These are phyloP conservation scores for Cordylochernes scorpioides DNA, from an alignment of 2,888 invertebrate species.

Conservation along the genomic window DNA sequence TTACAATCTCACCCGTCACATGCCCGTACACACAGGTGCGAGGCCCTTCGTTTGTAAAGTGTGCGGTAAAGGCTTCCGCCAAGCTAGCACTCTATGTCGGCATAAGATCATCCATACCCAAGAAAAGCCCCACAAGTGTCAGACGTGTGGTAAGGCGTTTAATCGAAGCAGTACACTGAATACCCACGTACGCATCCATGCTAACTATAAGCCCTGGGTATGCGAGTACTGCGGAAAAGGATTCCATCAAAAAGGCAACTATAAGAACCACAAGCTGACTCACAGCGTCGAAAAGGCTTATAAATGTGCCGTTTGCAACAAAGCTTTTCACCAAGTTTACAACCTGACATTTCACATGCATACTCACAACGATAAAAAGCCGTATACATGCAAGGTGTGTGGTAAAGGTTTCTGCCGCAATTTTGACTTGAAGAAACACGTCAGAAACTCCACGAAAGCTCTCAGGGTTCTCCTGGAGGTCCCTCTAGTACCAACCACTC, in stretches of 20 bases:
- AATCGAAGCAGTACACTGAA: slow-evolving; percentile 79
- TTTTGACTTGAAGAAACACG: slow-evolving; percentile 92
- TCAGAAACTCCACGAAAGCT: slow-evolving; percentile 58
- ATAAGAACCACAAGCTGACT: slow-evolving; percentile 86
- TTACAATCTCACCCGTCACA: slow-evolving; percentile 87
- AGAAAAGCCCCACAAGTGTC: slow-evolving; percentile 79
- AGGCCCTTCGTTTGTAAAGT: slow-evolving; percentile 27
- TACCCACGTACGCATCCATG: slow-evolving; percentile 75
- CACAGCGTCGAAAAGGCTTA: slow-evolving; percentile 91
- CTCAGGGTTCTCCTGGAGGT: slow-evolving; percentile 2
- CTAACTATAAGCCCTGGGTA: slow-evolving; percentile 60
- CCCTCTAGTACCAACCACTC: neutral
- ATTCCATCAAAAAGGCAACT: slow-evolving; percentile 91
- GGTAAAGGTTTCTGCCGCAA: slow-evolving; percentile 90
- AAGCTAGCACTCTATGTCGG: slow-evolving; percentile 74
- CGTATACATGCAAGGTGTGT: slow-evolving; percentile 75
- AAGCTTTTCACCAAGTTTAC: slow-evolving; percentile 43
- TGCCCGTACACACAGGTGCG: slow-evolving; percentile 72
- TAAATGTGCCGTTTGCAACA: slow-evolving; percentile 75
- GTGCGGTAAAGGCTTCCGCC: slow-evolving; percentile 81
- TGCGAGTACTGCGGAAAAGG: slow-evolving; percentile 91
- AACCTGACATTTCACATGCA: slow-evolving; percentile 59
- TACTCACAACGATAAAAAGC: slow-evolving; percentile 93
- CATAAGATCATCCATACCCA: slow-evolving; percentile 90
- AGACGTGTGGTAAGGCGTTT: slow-evolving; percentile 78